Percentiles rank a stretch among this genome's conserved stretches.
Conservation (phyloP, 2,797 vertebrate species). For the Gymnothorax reevesii region DNA sequence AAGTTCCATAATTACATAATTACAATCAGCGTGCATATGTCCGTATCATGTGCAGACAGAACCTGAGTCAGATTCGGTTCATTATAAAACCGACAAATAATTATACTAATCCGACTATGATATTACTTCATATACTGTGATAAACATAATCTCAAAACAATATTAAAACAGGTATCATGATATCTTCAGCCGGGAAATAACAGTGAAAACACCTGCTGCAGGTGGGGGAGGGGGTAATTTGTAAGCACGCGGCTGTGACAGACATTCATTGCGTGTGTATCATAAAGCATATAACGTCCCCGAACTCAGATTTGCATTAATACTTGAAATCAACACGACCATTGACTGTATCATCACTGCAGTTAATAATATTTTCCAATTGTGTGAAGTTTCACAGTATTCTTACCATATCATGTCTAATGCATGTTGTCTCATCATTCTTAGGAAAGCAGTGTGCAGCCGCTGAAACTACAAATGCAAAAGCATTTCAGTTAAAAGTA, state of each 20-base stretch:
- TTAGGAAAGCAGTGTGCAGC: constrained; percentile 84
- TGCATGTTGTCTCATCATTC: constrained; percentile 78
- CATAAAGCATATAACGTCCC: not conserved
- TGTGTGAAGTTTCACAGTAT: not conserved
- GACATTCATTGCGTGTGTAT: not conserved
- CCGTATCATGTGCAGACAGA: too few species aligned
- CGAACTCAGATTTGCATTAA: not conserved
- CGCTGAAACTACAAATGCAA: constrained; percentile 82
- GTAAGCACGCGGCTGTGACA: not conserved
- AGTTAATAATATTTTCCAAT: not conserved
- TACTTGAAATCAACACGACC: not conserved
- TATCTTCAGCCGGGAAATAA: not conserved
- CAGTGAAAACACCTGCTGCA: not conserved
- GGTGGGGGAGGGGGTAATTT: not conserved
- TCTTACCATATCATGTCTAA: constrained; percentile 81
- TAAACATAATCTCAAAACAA: constrained; percentile 1
- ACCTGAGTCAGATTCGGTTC: too few species aligned
- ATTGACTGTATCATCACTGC: not conserved
- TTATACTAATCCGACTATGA: not conserved
- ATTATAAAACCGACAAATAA: too few species aligned
- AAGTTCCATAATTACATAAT: not conserved
- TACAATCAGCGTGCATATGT: not conserved
- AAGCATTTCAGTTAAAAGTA: constrained; percentile 58
- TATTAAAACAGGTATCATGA: not conserved
- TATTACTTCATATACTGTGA: not conserved